Percentiles rank a stretch among this genome's conserved stretches.
Conservation (phyloP, 2,888 invertebrate species). For the Drosophila anomelani region DNA sequence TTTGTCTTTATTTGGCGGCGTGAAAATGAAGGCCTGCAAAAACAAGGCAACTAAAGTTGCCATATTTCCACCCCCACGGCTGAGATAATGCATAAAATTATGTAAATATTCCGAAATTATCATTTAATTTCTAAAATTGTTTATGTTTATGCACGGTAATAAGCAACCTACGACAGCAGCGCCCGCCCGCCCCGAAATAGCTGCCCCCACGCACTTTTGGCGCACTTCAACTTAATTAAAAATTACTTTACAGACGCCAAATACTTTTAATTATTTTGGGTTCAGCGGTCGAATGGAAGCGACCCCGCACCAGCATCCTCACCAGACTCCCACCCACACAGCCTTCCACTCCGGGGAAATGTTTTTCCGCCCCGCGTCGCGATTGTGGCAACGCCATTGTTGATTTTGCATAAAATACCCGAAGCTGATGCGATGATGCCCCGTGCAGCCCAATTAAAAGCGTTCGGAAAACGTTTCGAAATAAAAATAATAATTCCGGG, state of each 20-base stretch:
- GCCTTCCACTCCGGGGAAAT: conserved; percentile 7
- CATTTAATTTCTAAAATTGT: conserved; percentile 78
- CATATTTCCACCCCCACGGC: conserved; percentile 23
- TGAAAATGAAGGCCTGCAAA: conserved; percentile 40
- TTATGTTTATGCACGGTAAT: conserved; percentile 77
- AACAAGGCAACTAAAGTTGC: conserved; percentile 29
- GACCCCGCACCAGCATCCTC: conserved; percentile 30
- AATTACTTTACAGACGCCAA: conserved; percentile 79
- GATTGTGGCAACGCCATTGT: conserved; percentile 35
- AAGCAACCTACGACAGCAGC: conserved; percentile 57
- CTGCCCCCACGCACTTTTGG: conserved; percentile 48
- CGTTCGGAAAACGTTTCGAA: conserved; percentile 40
- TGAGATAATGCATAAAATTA: conserved; percentile 75
- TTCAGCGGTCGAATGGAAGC: conserved; percentile 75
- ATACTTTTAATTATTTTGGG: conserved; percentile 80
- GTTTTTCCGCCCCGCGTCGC: conserved; percentile 19
- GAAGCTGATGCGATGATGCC: conserved; percentile 39
- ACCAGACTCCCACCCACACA: background rate
- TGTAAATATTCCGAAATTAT: conserved; percentile 75
- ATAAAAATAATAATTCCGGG: conserved; percentile 43
- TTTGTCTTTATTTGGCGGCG: conserved; percentile 54
- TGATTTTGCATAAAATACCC: conserved; percentile 40
- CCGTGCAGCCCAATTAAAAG: conserved; percentile 48
- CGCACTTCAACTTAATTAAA: conserved; percentile 79
- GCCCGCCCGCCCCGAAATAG: background rate